Evolutionary conservation across 1,140 invertebrate genomes (phyloP), one percentile per base, ranked within the genome.

Genomic region (Oryctes rhinoceros): DNA sequence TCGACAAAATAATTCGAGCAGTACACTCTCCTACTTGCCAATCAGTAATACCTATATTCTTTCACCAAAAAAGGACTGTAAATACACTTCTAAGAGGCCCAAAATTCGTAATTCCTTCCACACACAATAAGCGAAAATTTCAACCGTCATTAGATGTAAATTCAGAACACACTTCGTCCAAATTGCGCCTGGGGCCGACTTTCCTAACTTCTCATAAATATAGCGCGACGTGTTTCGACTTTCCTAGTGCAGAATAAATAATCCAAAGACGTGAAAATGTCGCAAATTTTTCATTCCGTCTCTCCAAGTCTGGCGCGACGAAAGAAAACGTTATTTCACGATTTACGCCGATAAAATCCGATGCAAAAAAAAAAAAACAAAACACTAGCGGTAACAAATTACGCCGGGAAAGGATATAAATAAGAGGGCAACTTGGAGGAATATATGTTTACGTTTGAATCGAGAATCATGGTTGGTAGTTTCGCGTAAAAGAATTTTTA

Each of bases 141-240:
- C 49, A 13, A 10, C 49, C 49, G 49, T 53, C 49, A 53, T 53
- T 53, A 53, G 49, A 53, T 53, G 49, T 53, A 53, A 53, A 53
- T 53, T 53, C 49, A 53, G 13, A 15, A 53, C 49, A 53, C 13
- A 53, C 49, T 53, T 7, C 49, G 13, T 7, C 0, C 49, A 53
- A 53, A 53, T 13, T 53, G 13, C n/a, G 49, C 49, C 2, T 13
- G 49, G 9, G 9, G 49, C 49, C 49, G 13, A 53, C 49, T 53
- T 53, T 53, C 4, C 49, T 53, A 53, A 53, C 49, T 53, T 53
- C 49, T 13, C 49, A 18, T 53, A 53, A 53, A 53, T 53, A 44
- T 44, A 4, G 39, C 39, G 39, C 9, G 5, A 53, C 49, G 49
- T 53, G 49, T 53, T 53, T 53, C 49, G 49, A 53, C 49, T 53